Evolutionary conservation across 2,888 invertebrate genomes (phyloP).

Genomic region (Drosophila eohydei): DNA sequence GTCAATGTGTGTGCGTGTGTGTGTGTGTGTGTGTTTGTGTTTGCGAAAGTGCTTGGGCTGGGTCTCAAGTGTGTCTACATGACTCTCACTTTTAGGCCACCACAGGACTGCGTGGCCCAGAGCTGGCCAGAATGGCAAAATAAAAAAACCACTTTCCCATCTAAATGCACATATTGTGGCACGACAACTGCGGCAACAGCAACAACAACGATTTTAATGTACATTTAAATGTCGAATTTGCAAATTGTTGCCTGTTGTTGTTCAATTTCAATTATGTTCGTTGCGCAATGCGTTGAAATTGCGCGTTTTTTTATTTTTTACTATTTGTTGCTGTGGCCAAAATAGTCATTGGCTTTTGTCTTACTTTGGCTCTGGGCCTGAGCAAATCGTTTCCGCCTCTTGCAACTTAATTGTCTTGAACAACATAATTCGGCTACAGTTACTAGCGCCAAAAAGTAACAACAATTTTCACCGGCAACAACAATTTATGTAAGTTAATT

Average conservation of each 20-base stretch:
- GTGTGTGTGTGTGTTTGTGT: slow-evolving; percentile 25
- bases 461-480: slow-evolving; percentile 20
- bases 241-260: slow-evolving; percentile 59
- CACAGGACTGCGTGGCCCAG: slow-evolving; percentile 30
- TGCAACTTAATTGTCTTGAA: slow-evolving; percentile 73
- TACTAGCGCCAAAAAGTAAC: slow-evolving; percentile 50
- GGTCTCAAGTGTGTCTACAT: slow-evolving; percentile 78
- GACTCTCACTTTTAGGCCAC: slow-evolving; percentile 71
- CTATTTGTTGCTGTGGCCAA: slow-evolving; percentile 40
- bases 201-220: slow-evolving; percentile 61
- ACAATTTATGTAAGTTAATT: slow-evolving; percentile 61
- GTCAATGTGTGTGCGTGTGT: too few relatives aligned
- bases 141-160: slow-evolving; percentile 51
- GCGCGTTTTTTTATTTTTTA: slow-evolving; percentile 57
- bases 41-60: slow-evolving; percentile 71
- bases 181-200: slow-evolving; percentile 33
- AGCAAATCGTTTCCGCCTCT: slow-evolving; percentile 77
- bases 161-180: slow-evolving; percentile 30
- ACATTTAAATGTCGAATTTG: slow-evolving; percentile 61
- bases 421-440: slow-evolving; percentile 74
- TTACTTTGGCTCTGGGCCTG: slow-evolving; percentile 43
- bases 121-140: slow-evolving; percentile 44
- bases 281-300: slow-evolving; percentile 77
- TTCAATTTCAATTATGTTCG: slow-evolving; percentile 71
- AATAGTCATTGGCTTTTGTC: slow-evolving; percentile 70